Base-by-base conservation (phyloP, 1,140 invertebrate genomes). In the Atta cephalotes region DNA sequence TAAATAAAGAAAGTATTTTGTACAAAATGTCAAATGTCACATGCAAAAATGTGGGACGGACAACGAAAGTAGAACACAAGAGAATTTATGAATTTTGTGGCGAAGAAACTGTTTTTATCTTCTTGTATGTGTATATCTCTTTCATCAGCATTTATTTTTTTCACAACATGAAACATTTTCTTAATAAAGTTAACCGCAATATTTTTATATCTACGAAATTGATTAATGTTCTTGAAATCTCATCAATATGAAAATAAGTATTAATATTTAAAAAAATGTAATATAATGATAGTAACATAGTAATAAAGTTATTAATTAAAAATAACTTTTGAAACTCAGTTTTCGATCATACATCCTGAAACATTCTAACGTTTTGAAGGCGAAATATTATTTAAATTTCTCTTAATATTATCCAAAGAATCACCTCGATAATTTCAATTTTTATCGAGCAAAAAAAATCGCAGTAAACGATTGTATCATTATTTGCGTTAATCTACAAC, bases 11-110 rank as follows among this genome's bases (percentile, higher is more conserved):
- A 74, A 28, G 0, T 9, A 2, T 63, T 76, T 84, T 18, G 18
- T 51, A 58, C 31, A 16, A 49, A 35, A 5, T 62, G 53, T 81
- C 80, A 49, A 35, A 5, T 62, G 53, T 81, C 80, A 0, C 25
- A 62, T 2, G 7, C 1, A 51, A n/a, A 16, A n/a, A 84, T 84
- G 80, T 84, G 21, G 70, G 21, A 51, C 70, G 18, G 0, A 5
- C 53, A 51, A 72, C 39, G 70, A 84, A 84, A 84, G 80, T 84
- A 45, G 80, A 28, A 84, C 45, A 53, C n/a, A 71, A 18, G 39
- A 71, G 56, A 74, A 82, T 82, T 62, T 49, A 76, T 76, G 39
- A 76, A 74, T 51, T 84, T 84, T 84, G 12, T 45, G 45, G 12
- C 1, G 7, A 82, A 74, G 68, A 12, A n/a, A 76, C 25, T 45